Evolutionary conservation across 2,113 vertebrate species (phyloP), one percentile per base, ranked within the genome.

Genomic region (Myotis yumanensis): DNA sequence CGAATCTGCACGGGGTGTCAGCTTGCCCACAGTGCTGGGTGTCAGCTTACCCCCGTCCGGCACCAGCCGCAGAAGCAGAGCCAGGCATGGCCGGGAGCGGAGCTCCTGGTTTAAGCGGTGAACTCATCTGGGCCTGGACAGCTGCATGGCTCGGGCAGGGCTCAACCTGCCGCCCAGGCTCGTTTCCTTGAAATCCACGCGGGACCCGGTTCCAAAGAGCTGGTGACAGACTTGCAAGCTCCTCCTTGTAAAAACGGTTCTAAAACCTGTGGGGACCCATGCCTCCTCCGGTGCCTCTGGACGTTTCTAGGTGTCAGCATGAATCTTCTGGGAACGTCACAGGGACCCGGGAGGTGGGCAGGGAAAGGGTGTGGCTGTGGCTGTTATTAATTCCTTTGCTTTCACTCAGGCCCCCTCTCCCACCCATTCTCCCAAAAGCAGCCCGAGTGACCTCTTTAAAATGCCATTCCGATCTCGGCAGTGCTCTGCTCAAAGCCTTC

Each of bases 161-260:
- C 95, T 88, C 94, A 97, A 97, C 97, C 96, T 97, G 97, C 94
- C 48, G 86, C 97, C 97, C 97, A 96, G 97, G 96, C 97, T 97
- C 72, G 54, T 97, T 97, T 98, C 96, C 97, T 97, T 98, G 98
- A 98, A 98, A 98, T 98, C 96, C 96, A 96, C 96, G 96, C 89
- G 98, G 97, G 97, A 92, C 92, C 59, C 91, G 68, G 98, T 97
- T 97, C 97, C 97, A 96, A 97, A 90, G 40, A 88, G 96, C 87
- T 92, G 71, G 64, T 91, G 93, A 79, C 95, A 95, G 91, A 35
- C 80, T 96, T 96, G 89, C 93, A 94, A 95, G 97, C 93, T 98
- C 93, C 97, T 98, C 97, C 98, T 97, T 98, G 98, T 96, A 97
- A 96, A 97, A 94, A 76, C 37, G 95, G 97, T 94, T 95, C 96